phyloP scores from a whole-genome alignment of 2,888 invertebrate genomes.

The Tenthredo notha region DNA sequence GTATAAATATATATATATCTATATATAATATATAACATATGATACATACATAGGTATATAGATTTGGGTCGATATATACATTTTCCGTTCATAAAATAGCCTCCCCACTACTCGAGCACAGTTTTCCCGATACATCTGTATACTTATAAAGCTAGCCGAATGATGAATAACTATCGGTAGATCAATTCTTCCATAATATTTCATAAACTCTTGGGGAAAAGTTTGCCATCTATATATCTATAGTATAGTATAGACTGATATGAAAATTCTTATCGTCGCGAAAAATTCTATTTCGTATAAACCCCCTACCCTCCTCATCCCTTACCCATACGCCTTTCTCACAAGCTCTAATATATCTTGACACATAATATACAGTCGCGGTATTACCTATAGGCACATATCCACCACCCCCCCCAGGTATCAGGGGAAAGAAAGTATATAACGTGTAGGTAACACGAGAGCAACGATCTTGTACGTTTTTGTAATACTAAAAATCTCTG shows the following conservation, averaged over 20 bases:
- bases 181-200: conserved; percentile 27
- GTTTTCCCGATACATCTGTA: conserved; percentile 6
- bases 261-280: conserved; percentile 42
- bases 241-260: conserved; percentile 11
- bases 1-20: neutral
- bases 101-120: neutral
- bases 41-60: neutral
- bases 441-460: neutral
- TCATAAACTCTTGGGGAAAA: neutral
- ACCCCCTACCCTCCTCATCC: neutral
- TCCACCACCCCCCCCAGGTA: neutral
- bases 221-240: neutral
- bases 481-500: neutral
- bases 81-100: neutral
- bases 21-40: neutral
- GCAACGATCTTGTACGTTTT: neutral
- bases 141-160: conserved; percentile 17
- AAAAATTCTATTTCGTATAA: conserved; percentile 33
- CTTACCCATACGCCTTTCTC: neutral
- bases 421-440: neutral
- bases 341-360: conserved; percentile 24
- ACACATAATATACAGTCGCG: conserved; percentile 15
- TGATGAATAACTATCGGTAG: conserved; percentile 42
- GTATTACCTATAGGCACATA: neutral
- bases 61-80: neutral